Base-by-base conservation (phyloP, 2,113 vertebrate species). In the Tragelaphus buxtoni region DNA sequence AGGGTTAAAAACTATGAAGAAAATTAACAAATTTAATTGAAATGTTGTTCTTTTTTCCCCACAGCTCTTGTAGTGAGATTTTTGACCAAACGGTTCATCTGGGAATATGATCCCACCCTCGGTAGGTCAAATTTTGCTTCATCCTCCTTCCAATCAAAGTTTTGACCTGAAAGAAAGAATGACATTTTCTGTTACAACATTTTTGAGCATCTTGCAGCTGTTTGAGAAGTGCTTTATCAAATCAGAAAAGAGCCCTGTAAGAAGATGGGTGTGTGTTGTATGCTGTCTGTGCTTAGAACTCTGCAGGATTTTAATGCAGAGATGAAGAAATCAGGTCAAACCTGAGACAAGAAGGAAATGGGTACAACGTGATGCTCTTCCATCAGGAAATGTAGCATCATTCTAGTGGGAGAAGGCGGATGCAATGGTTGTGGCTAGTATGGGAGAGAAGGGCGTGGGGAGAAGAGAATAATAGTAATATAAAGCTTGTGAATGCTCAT, bases 51-150 rank as follows among this genome's bases (percentile, higher is more conserved):
- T 88, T 97, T 95, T 97, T 80, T 92, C 87, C 22, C 22, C 97
- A 89, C 98, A 99, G 99, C 99, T 94, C 98, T 99, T 18, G 99
- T 99, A n/a, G 99, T 99, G 97, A 99, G 99, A 90, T 99, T 99
- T 97, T 99, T 99, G 98, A 99, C 99, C 95, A 99, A 99, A 98
- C 97, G 99, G 12, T 99, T 99, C 99, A 99, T 99, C 99, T 99
- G 99, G 99, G 99, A 99, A 98, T 99, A 99, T 1, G 99, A 99
- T 95, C 99, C 99, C 0, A 99, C 99, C 0, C 99, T 99, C 0
- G 99, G 99, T 99, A 99, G 98, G 99, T 98, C 63, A 30, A 42
- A 0, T 26, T 88, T 95, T 92, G 1, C 92, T 88, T 86, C 87
- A 5, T 96, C 28, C 26, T 72, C 30, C 17, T 88, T 42, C n/a